Conservation (phyloP, 2,888 invertebrate genomes). For the Sepioteuthis lessoniana region DNA sequence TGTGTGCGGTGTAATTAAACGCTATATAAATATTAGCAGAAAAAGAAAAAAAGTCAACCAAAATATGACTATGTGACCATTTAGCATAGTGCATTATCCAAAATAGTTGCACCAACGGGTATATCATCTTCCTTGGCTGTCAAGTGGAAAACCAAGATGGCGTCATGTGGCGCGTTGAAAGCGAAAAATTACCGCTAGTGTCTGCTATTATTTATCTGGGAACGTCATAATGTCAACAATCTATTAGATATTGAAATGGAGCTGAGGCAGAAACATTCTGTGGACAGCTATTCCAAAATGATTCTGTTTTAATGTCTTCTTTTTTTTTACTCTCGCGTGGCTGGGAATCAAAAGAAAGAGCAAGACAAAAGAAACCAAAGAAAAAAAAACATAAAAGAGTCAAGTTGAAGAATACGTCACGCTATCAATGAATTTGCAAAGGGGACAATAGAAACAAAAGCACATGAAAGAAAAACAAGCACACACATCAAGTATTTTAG, state of each 20-base stretch:
- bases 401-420: neutral
- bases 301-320: neutral
- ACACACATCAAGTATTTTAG: too few relatives aligned
- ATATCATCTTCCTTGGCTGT: neutral
- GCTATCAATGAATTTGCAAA: neutral
- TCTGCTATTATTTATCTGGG: neutral
- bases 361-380: neutral
- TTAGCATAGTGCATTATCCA: neutral
- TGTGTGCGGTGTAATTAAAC: neutral
- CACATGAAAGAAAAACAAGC: too few relatives aligned
- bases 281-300: neutral
- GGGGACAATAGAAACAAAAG: too few relatives aligned
- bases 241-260: constrained; percentile 4
- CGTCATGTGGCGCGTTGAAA: neutral
- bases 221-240: neutral
- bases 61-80: neutral
- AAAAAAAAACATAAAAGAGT: neutral
- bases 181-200: neutral
- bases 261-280: neutral
- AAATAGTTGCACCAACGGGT: neutral
- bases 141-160: neutral
- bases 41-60: neutral
- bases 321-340: neutral
- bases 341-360: neutral
- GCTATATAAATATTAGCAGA: neutral